phyloP scores from a whole-genome alignment of 2,113 vertebrate genomes.

The Apteryx mantelli region DNA sequence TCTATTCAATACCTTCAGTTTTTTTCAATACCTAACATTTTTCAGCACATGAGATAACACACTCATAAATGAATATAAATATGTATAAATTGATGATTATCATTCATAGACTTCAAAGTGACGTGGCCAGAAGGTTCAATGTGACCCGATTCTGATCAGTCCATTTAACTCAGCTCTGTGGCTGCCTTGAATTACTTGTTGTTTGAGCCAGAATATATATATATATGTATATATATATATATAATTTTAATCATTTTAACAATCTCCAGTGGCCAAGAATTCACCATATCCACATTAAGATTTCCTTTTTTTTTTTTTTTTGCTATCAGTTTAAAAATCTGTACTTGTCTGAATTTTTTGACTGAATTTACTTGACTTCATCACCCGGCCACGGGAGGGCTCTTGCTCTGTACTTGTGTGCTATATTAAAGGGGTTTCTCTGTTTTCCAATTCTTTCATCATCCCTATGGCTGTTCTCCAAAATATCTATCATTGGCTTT shows the following conservation, averaged over 20 bases:
- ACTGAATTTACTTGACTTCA: background rate
- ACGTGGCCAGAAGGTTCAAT: too few species aligned
- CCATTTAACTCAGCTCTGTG: background rate
- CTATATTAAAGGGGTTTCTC: background rate
- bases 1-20: background rate
- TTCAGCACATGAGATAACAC: background rate
- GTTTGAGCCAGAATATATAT: too few species aligned
- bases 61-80: too few species aligned
- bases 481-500: rapidly evolving
- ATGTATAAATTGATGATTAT: too few species aligned
- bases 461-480: background rate
- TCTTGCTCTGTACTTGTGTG: background rate
- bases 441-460: background rate
- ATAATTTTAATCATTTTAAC: background rate
- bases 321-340: background rate
- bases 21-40: too few species aligned
- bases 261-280: background rate
- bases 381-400: too few species aligned
- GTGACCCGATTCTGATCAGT: background rate
- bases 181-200: rapidly evolving
- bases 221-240: too few species aligned
- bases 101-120: too few species aligned
- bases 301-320: background rate
- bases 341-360: rapidly evolving
- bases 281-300: too few species aligned